Base-by-base conservation (phyloP, 2,888 invertebrate species). In the Laothoe populi region DNA sequence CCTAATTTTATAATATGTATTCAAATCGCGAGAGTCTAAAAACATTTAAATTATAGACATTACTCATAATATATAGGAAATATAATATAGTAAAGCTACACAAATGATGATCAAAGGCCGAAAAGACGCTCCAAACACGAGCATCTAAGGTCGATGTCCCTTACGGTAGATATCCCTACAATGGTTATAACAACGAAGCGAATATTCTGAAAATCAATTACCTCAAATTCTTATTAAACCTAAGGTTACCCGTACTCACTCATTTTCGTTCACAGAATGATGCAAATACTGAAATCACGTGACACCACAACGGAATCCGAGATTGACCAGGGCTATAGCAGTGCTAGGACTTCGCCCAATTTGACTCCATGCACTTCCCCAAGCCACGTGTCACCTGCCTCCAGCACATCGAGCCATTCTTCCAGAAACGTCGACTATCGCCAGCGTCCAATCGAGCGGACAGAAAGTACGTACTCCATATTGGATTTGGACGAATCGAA, bases 121-220 rank as follows among this genome's bases (percentile, higher is more conserved):
- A 81, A 79, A 81, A 81, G 78, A 81, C 70, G 75, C 77, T 77
- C 71, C 3, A 59, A 60, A 63, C 0, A 0, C 60, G 69, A 75
- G 75, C 74, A 66, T 35, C 72, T 78, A 81, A 82, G 92, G 92
- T 92, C 81, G 91, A 92, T 70, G 72, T 79, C 78, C 78, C 70
- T 66, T 66, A 66, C 8, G 87, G 90, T 91, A 63, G 91, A 92
- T 81, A 64, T 90, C 86, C 88, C 87, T 69, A 44, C 46, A 40
- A 64, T 91, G 90, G 86, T 90, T 91, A 84, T 82, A 82, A 69
- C 70, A 85, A 77, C 67, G 90, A 90, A 91, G 92, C 90, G 92
- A 88, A 74, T 45, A 66, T 48, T 62, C 84, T 85, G 84, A 84
- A 58, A 0, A 57, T 0, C 0, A 53, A 13, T 13, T n/a, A 5